Evolutionary conservation across 2,797 vertebrate genomes (phyloP).

Genomic region (Staurois parvus): DNA sequence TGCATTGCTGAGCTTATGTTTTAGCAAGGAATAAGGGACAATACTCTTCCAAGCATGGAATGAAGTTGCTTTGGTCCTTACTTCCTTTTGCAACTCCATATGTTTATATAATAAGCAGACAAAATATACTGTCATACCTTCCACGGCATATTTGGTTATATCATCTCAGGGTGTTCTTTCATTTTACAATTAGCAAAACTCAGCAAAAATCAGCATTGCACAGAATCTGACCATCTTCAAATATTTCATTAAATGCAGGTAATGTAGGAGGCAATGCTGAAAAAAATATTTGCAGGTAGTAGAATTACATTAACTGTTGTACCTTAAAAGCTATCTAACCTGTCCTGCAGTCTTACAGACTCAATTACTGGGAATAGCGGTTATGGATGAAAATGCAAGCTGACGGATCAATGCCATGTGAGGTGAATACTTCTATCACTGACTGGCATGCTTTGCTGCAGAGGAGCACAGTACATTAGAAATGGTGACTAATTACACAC

Average conservation of each 20-base stretch:
- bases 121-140: background rate
- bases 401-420: slow-evolving; percentile 42
- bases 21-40: no score
- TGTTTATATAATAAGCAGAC: no score
- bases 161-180: background rate
- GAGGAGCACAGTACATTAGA: slow-evolving; percentile 31
- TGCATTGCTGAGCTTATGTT: no score
- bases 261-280: background rate
- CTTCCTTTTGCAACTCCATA: no score
- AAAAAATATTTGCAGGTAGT: background rate
- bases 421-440: slow-evolving; percentile 29
- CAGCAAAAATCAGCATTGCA: background rate
- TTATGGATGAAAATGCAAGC: slow-evolving; percentile 49
- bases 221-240: background rate
- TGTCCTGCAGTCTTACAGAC: slow-evolving; percentile 24
- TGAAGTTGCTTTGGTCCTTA: no score
- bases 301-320: background rate
- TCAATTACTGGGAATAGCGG: slow-evolving; percentile 44
- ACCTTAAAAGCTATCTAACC: slow-evolving; percentile 15
- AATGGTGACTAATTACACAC: slow-evolving; percentile 51
- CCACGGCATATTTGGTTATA: background rate
- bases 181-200: background rate
- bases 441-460: slow-evolving; percentile 29
- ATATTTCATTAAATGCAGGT: background rate
- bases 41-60: no score